These are phyloP conservation scores for Dendrophyllia cribrosa DNA, from an alignment of 64 coral and sea anemone species.

Conservation along the genomic window DNA sequence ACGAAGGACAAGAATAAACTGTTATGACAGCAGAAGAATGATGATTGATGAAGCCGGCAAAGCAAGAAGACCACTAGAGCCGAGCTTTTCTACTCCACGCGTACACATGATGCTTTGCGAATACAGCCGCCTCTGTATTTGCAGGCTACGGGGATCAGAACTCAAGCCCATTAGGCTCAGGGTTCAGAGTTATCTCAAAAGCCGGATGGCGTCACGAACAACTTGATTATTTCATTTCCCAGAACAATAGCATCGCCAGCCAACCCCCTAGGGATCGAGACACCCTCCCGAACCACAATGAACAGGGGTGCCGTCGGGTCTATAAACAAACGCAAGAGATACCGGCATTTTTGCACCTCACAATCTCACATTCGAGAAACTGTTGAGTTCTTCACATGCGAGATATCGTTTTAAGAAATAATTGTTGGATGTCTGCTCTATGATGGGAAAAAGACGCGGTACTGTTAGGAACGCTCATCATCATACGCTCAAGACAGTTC, in stretches of 20 bases:
- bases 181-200: not conserved
- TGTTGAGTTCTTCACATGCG: not conserved
- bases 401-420: not conserved
- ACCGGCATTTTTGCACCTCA: no score
- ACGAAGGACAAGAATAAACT: not conserved
- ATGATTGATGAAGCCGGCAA: not conserved
- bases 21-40: not conserved
- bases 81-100: no score
- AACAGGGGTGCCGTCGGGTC: not conserved
- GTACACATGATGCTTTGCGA: no score
- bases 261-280: not conserved
- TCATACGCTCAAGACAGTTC: conserved; percentile 60
- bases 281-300: not conserved
- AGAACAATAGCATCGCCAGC: not conserved
- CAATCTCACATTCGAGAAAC: not conserved
- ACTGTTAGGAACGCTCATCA: conserved; percentile 17
- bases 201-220: not conserved
- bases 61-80: no score
- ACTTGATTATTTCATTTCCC: not conserved
- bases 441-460: conserved; percentile 48
- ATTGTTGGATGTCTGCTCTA: not conserved
- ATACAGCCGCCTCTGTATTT: no score
- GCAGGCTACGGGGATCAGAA: no score
- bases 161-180: no score
- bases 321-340: not conserved